Base-by-base conservation (phyloP, 2,113 vertebrate species). In the Pristiophorus japonicus region DNA sequence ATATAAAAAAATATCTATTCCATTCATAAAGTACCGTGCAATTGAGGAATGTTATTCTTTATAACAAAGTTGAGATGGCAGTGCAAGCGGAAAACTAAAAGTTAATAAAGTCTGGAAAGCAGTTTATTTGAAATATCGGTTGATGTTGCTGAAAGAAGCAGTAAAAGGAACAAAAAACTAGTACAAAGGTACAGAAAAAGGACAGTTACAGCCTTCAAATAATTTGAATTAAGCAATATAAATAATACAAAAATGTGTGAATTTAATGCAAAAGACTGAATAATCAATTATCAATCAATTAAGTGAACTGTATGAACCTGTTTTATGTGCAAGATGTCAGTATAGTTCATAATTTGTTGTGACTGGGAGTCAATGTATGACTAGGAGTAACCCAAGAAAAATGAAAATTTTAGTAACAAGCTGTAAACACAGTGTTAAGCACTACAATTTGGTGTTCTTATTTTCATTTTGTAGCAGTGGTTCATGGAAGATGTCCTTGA, bases 381-480 rank as follows among this genome's bases (percentile, higher is more conserved):
- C 27, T 0, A 63, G 16, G 34, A 63, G 34, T 92, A 63, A 65
- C 16, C n/a, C n/a, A 92, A 92, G 12, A n/a, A 42, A 92, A 38
- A 18, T 63, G 34, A 65, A 34, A 20, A 6, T 90, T 63, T 91
- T 38, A 34, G 27, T 90, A 14, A 90, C 20, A 7, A 85, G 1
- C 3, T 59, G 10, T 34, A 14, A 30, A 18, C 27, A 59, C 27
- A 55, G 24, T 59, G 11, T 59, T 59, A 90, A 34, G 4, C 51
- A 14, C 34, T 59, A 59, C 51, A 34, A 34, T 90, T 59, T 90
- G 59, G 51, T 59, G 51, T n/a, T 16, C 30, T 94, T 42, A 67
- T 47, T 67, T 95, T 75, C 10, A 95, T 95, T 73, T 95, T 55
- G 24, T 93, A 97, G 97, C 98, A 98, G 96, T 98, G 98, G 98